Percentiles rank a stretch among this genome's conserved stretches.
Evolutionary conservation across 2,113 vertebrate genomes (phyloP).

Genomic region (Microcebus jonahi): DNA sequence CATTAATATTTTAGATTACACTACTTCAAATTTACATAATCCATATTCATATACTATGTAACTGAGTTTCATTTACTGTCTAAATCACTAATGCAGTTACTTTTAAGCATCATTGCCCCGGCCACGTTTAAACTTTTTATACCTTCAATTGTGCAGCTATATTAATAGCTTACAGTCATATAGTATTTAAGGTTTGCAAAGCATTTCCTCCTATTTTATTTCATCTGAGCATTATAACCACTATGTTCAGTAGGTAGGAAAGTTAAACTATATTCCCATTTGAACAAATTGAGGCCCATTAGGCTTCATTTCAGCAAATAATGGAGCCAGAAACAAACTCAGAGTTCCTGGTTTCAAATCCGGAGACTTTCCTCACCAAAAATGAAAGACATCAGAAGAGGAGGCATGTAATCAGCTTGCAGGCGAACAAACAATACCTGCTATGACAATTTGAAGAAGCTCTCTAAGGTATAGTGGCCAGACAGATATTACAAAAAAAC

Average conservation of each 20-base stretch:
- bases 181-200: background rate
- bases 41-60: background rate
- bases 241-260: background rate
- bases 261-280: conserved; percentile 45
- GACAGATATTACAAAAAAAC: background rate
- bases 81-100: background rate
- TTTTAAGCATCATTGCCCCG: conserved; percentile 19
- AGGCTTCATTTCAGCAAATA: background rate
- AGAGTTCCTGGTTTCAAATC: conserved; percentile 42
- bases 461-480: background rate
- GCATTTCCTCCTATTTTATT: conserved; percentile 36
- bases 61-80: background rate
- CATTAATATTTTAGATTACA: conserved; percentile 51
- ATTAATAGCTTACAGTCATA: background rate
- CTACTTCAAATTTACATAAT: conserved; percentile 52
- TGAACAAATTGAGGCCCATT: background rate
- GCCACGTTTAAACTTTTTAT: background rate
- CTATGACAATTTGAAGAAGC: background rate
- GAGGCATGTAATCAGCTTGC: background rate
- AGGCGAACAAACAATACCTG: background rate
- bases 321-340: background rate
- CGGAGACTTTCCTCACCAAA: background rate
- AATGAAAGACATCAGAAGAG: background rate
- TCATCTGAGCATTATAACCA: background rate
- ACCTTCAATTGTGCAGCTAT: background rate